Conservation (phyloP, 1,140 invertebrate species). For the Lutraria rhynchaena region DNA sequence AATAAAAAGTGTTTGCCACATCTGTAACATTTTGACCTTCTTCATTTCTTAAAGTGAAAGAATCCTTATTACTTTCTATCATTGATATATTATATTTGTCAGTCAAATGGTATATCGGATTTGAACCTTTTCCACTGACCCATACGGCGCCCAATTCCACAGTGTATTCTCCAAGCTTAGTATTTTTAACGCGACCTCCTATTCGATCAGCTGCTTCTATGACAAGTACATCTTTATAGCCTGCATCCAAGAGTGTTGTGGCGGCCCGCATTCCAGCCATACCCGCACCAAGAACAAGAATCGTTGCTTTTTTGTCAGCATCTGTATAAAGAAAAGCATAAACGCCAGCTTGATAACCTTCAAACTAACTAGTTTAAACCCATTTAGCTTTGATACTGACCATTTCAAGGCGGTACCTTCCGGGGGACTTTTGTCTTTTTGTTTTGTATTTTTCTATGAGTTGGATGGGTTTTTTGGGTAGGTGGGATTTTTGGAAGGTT, state of each 20-base stretch:
- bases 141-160: constrained; percentile 43
- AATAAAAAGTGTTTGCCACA: not conserved
- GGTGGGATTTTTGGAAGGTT: no score
- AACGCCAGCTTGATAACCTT: no score
- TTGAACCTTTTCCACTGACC: constrained; percentile 31
- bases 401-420: no score
- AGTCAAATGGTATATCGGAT: constrained; percentile 17
- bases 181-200: constrained; percentile 12
- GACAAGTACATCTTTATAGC: constrained; percentile 21
- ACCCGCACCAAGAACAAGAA: constrained; percentile 48
- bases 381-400: no score
- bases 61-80: not conserved
- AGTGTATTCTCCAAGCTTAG: not conserved
- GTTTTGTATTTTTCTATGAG: no score
- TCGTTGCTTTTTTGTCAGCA: not conserved
- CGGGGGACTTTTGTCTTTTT: no score
- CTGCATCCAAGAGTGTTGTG: constrained; percentile 14
- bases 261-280: constrained; percentile 50
- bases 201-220: constrained; percentile 11
- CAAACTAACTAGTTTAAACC: no score
- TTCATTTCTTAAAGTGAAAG: not conserved
- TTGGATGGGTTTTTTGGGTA: no score
- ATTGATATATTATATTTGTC: constrained; percentile 6
- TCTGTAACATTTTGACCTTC: constrained; percentile 1
- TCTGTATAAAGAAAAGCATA: no score